Evolutionary conservation across 2,888 invertebrate genomes (phyloP).

Genomic region (Strigamia crassipes): DNA sequence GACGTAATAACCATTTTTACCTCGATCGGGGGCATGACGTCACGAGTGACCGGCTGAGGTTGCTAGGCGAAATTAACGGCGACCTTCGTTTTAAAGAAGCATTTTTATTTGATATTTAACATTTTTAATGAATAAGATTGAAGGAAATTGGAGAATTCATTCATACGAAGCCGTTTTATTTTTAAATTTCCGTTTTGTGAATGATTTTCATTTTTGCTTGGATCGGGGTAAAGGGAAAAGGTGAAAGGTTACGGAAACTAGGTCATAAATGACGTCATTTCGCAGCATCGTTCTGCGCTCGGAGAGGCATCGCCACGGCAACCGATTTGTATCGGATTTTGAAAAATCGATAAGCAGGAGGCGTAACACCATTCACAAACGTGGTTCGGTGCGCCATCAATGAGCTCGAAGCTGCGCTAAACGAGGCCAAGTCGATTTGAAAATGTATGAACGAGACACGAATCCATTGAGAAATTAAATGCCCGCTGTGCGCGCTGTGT

Average conservation of each 20-base stretch:
- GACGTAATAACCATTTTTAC: neutral
- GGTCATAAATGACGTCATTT: conserved; percentile 10
- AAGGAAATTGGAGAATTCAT: neutral
- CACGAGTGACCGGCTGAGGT: neutral
- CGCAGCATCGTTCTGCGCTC: neutral
- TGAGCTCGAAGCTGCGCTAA: neutral
- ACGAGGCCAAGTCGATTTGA: neutral
- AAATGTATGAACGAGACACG: neutral
- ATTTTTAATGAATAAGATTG: too few species aligned
- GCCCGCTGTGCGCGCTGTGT: neutral
- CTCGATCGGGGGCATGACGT: neutral
- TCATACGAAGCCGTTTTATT: neutral
- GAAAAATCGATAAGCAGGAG: neutral
- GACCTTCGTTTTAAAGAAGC: neutral
- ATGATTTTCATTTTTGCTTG: neutral
- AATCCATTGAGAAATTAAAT: conserved; percentile 11
- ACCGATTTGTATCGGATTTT: neutral
- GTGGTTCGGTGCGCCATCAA: neutral
- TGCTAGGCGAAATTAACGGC: neutral
- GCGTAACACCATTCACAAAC: neutral
- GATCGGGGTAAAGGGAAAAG: neutral
- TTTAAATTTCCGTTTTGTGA: neutral
- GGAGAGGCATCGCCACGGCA: neutral
- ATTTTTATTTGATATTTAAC: too few species aligned
- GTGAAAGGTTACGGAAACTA: conserved; percentile 24